Evolutionary conservation across 1,140 invertebrate genomes (phyloP), one percentile per base, ranked within the genome.

Genomic region (Mesaphorura yosii): DNA sequence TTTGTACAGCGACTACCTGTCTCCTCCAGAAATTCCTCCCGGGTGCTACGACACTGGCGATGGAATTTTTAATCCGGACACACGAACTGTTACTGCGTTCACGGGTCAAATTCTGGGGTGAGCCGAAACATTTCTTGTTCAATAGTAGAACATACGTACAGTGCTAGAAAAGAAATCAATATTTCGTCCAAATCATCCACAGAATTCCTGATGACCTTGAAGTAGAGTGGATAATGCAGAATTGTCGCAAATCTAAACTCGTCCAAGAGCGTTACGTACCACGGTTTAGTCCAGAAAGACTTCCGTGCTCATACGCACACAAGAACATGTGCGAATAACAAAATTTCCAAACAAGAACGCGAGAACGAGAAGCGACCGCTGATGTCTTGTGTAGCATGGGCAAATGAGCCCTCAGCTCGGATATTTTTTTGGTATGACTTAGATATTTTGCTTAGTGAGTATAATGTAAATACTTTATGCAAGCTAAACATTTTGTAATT

Each of bases 41-140:
- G 70, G 69, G 6, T 68, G 66, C 55, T 74, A 73, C 63, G 73
- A 74, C 53, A 68, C 66, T 60, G 72, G 72, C 14, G 71, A 74
- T 65, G 72, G 72, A 6, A 72, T 72, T 59, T 74, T 72, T 55
- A 66, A 73, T 59, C 70, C 72, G 6, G 60, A 65, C 29, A 67
- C 67, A 6, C 56, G 70, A 59, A 67, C 72, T 25, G 66, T 74
- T 38, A 62, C 65, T 14, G 68, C 68, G 58, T 73, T 73, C 59
- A 68, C 69, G 39, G 62, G 64, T 42, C 68, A 69, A 47, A 72
- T 72, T 49, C 57, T 73, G 7, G 60, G 72, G 61, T 71, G 70
- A 66, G 69, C 25, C 2, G 22, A 14, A n/a, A n/a, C 20, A n/a
- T 34, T 34, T 34, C n/a, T n/a, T n/a, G n/a, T 15, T 37, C 26